Base-by-base conservation (phyloP, 2,888 invertebrate species). In the Trachelus tabidus region DNA sequence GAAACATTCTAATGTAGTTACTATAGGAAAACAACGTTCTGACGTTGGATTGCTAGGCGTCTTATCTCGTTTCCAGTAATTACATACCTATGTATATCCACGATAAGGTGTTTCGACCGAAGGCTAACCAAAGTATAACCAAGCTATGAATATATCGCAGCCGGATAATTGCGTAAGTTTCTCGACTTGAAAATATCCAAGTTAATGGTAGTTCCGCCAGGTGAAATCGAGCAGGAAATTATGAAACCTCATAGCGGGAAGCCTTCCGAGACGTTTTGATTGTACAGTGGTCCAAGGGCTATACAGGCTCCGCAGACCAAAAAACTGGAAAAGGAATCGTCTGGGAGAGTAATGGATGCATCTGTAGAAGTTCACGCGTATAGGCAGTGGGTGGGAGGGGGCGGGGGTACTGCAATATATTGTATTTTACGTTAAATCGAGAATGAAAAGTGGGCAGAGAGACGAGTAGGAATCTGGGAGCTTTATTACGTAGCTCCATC, bases 241-340 rank as follows among this genome's bases (percentile, higher is more conserved):
- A 88, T 85, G 87, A 86, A 83, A 83, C 83, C 84, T 84, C 87
- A 88, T 86, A 88, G 86, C 23, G 3, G 2, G 23, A 87, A 84
- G 86, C 85, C 86, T 82, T 82, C 82, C 81, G 83, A 82, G 12
- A 31, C 12, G 3, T 12, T 71, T 34, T 31, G 71, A 34, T 71
- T 23, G 71, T 71, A 34, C 71, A 31, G 56, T 23, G 56, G 23
- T 56, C 23, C 23, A 56, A 15, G 23, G 9, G 6, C 23, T 84
- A 83, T 76, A 85, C 86, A 80, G 82, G 81, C 82, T 85, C 85
- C 83, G 76, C 83, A 83, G 56, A 81, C 81, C 84, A 84, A 84
- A 84, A 86, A 83, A 85, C 83, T 81, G 81, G 81, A 83, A 86
- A 84, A 87, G 86, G 87, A 88, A 33, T 87, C 85, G 83, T 85